These are phyloP conservation scores for Astyanax mexicanus DNA, from an alignment of 2,797 vertebrate species.

Conservation along the genomic window DNA sequence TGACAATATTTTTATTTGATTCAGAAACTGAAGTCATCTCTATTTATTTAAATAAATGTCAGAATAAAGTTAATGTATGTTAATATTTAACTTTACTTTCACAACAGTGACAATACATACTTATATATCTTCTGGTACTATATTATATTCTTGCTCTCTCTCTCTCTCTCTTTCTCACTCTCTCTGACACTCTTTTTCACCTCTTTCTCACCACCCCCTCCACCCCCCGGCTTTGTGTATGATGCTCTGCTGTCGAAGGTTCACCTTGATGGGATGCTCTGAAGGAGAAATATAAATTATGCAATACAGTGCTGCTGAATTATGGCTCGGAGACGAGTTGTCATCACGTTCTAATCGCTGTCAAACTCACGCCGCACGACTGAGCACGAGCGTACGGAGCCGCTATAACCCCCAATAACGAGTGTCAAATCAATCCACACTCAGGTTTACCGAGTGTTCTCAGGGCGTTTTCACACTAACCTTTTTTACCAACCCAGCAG, in stretches of 20 bases:
- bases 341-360: constrained; percentile 42
- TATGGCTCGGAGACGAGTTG: constrained; percentile 37
- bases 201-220: too few relatives aligned
- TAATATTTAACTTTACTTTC: too few relatives aligned
- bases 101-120: too few relatives aligned
- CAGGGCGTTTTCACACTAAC: too few relatives aligned
- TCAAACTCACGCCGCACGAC: neutral
- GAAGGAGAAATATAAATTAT: constrained; percentile 60
- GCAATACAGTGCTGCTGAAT: constrained; percentile 43
- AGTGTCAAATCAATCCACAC: neutral
- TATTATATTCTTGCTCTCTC: constrained; percentile 32
- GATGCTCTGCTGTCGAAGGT: constrained; percentile 25
- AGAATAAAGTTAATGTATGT: too few relatives aligned
- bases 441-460: too few relatives aligned
- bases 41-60: too few relatives aligned
- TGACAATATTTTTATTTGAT: too few relatives aligned
- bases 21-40: too few relatives aligned
- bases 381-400: neutral
- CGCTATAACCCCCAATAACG: neutral
- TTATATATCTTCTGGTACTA: constrained; percentile 32
- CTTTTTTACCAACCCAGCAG: too few relatives aligned
- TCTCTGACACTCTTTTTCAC: too few relatives aligned
- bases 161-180: neutral
- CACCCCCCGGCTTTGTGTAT: neutral
- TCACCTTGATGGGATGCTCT: constrained; percentile 49